Conservation (phyloP, 1,140 invertebrate species). For the Conus betulinus region DNA sequence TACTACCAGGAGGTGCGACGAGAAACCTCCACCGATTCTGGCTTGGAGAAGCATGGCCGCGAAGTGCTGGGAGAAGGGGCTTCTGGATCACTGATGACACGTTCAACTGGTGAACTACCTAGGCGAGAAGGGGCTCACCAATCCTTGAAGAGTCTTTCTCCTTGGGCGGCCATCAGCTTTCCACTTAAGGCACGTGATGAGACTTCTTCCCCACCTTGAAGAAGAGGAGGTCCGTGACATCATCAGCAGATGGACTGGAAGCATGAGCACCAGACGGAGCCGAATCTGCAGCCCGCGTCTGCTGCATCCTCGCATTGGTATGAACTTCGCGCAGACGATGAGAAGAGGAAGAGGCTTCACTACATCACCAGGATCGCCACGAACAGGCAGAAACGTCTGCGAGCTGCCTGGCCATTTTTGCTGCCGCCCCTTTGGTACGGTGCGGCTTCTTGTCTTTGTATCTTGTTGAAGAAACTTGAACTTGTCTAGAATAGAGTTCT, state of each 20-base stretch:
- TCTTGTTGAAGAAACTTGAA: conserved; percentile 91
- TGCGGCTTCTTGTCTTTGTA: conserved; percentile 78
- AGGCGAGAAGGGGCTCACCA: conserved; percentile 36
- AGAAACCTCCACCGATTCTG: conserved; percentile 1
- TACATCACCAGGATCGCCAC: conserved; percentile 26
- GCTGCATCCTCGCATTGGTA: conserved; percentile 60
- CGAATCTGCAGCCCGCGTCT: conserved; percentile 51
- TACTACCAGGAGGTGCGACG: neutral
- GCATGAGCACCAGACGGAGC: conserved; percentile 45
- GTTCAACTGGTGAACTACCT: conserved; percentile 14
- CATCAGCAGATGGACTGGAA: conserved; percentile 54
- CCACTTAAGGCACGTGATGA: conserved; percentile 51
- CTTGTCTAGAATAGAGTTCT: conserved; percentile 92
- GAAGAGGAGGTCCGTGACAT: conserved; percentile 61
- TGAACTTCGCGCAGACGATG: conserved; percentile 60
- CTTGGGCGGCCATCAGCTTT: conserved; percentile 47
- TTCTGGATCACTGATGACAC: neutral
- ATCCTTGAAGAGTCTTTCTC: conserved; percentile 5
- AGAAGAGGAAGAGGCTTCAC: conserved; percentile 50
- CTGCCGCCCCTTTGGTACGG: conserved; percentile 52
- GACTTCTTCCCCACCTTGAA: conserved; percentile 60
- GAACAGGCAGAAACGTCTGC: conserved; percentile 28
- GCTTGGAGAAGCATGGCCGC: conserved; percentile 17
- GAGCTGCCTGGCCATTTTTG: conserved; percentile 41
- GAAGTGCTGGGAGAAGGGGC: conserved; percentile 29